Evolutionary conservation across 2,888 invertebrate genomes (phyloP).

Genomic region (Petrophora chlorosata): DNA sequence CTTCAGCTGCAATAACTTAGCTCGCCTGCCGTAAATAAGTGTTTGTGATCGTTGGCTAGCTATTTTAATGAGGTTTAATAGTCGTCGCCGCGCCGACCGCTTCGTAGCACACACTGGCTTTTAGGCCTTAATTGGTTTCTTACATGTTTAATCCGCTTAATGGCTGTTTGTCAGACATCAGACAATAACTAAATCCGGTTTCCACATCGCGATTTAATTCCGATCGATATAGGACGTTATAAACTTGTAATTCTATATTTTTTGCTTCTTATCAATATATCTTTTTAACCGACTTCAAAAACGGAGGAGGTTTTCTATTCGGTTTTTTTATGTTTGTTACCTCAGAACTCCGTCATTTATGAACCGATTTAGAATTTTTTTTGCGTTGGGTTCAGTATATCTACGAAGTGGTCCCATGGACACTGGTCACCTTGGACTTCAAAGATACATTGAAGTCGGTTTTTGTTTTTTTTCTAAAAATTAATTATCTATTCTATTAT

Average conservation of each 20-base stretch:
- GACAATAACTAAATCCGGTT: slow-evolving; percentile 63
- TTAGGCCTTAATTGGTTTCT: slow-evolving; percentile 74
- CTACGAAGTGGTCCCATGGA: too few species aligned
- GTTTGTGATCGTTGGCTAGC: slow-evolving; percentile 71
- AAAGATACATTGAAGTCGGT: too few species aligned
- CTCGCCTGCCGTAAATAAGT: slow-evolving; percentile 64
- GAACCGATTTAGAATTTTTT: too few species aligned
- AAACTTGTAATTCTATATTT: slow-evolving; percentile 53
- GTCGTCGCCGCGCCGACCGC: slow-evolving; percentile 48
- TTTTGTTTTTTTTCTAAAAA: too few species aligned
- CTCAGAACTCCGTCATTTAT: too few species aligned
- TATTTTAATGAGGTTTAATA: slow-evolving; percentile 78
- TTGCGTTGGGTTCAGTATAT: too few species aligned
- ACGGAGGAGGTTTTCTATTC: too few species aligned
- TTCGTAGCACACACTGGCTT: slow-evolving; percentile 60
- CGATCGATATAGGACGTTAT: slow-evolving; percentile 60
- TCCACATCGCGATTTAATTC: slow-evolving; percentile 47
- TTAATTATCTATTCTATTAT: too few species aligned
- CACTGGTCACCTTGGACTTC: too few species aligned
- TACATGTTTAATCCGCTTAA: slow-evolving; percentile 73
- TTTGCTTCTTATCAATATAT: slow-evolving; percentile 28
- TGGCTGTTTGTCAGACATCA: slow-evolving; percentile 61
- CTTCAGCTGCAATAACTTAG: slow-evolving; percentile 64
- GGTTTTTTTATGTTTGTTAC: too few species aligned
- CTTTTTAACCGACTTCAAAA: too few species aligned